Base-by-base conservation (phyloP, 2,888 invertebrate species). In the Platypus cylindrus region DNA sequence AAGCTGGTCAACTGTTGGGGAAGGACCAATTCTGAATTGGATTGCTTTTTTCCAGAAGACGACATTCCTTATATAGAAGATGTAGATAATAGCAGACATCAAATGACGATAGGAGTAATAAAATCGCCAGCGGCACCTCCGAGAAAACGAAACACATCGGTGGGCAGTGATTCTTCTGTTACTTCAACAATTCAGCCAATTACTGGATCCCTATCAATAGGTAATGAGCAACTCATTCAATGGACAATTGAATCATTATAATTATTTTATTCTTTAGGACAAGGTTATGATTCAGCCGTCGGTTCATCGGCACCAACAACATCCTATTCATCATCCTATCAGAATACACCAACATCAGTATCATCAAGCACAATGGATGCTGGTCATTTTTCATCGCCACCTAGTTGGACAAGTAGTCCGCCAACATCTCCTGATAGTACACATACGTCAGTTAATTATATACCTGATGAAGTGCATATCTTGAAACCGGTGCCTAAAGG, bases 41-140 rank as follows among this genome's bases (percentile, higher is more conserved):
- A n/a, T 20, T 20, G 9, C 9, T 20, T 20, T 7, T 9, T 40
- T 34, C 23, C 14, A 41, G 73, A 75, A 50, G 69, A 73, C 39
- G 75, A 76, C 65, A 77, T 78, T 64, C 77, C 77, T 41, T 78
- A 66, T 49, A 77, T 77, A 49, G 78, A 78, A 56, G 75, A 76
- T 38, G 57, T 48, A 17, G 60, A 54, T 29, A 56, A 47, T 45
- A 53, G 55, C 15, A 52, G 53, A 36, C 59, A 59, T 35, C 59
- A 58, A 35, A 53, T 63, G 43, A 59, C 61, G 3, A 53, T 62
- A 33, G 63, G 62, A 36, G 45, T 58, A 15, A 46, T 57, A 1
- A 50, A 52, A 45, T 45, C 51, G 5, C 56, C 59, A n/a, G 45
- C 51, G 14, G 55, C 48, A 9, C 59, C 60, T 2, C 68, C 68